These are phyloP conservation scores for Apamea monoglypha DNA, from an alignment of 2,888 invertebrate species.

Conservation along the genomic window DNA sequence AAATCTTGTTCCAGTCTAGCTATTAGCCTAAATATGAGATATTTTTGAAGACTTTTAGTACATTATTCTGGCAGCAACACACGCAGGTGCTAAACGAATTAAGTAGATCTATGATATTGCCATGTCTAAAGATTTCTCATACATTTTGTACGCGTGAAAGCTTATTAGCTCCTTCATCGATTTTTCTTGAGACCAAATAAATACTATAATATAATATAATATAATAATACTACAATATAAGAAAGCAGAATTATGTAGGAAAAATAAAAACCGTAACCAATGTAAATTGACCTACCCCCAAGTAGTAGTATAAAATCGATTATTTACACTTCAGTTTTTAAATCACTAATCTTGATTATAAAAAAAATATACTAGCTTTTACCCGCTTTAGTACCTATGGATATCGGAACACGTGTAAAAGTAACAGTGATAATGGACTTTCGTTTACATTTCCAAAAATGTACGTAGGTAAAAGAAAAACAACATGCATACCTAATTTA, in stretches of 20 bases:
- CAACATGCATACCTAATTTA: neutral
- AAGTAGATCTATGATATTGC: conserved; percentile 19
- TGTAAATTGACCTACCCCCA: neutral
- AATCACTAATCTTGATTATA: no score
- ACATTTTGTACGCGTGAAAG: neutral
- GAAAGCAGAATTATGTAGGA: no score
- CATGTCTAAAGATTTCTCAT: neutral
- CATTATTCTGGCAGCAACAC: conserved; percentile 23
- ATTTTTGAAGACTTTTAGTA: conserved; percentile 6
- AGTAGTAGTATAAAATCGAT: neutral
- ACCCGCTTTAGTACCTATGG: no score
- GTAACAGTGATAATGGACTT: no score
- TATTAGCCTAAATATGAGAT: conserved; percentile 24
- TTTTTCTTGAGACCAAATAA: neutral
- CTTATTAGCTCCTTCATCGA: neutral
- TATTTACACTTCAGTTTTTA: no score
- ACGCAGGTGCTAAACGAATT: conserved; percentile 8
- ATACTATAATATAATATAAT: neutral
- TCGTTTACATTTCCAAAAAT: no score
- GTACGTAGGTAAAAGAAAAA: no score
- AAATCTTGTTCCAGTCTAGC: conserved; percentile 15
- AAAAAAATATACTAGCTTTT: no score
- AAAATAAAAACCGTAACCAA: neutral
- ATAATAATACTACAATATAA: no score
- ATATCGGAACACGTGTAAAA: neutral